Evolutionary conservation across 2,113 vertebrate genomes (phyloP), one percentile per base, ranked within the genome.

Genomic region (Chlorodrepanis virens): DNA sequence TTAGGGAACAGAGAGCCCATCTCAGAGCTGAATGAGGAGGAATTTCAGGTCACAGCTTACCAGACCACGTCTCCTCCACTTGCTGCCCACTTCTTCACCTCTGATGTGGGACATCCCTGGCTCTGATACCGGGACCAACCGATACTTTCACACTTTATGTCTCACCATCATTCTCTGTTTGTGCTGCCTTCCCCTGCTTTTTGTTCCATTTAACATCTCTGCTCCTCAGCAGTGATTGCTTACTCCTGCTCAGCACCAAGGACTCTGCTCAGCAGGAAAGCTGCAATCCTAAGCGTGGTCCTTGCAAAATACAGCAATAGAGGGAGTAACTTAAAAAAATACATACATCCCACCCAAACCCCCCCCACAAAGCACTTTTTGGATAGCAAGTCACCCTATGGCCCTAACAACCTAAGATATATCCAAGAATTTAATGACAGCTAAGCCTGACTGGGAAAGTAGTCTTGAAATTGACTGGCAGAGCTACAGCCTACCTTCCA

Each of bases 11-110:
- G 1, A 4, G 44, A 87, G 29, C 37, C 50, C 42, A 13, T 29
- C 47, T 72, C 1, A 0, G 33, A 50, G 45, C 6, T 19, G 37
- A 79, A 60, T 11, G 28, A 82, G 56, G 24, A 92, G 42, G 39
- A 82, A 67, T 84, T 86, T 64, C 68, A 87, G 82, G n/a, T 54
- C 44, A 64, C 61, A 87, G 22, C 12, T 77, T 31, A 88, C 29
- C 71, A 80, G 37, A 53, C 7, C 37, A 39, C 25, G 20, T 67
- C 49, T 76, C 27, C 29, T 81, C 25, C 40, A 44, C 28, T 61
- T 0, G 0, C 40, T 35, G 12, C 42, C 74, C 9, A 2, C 27
- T 74, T 28, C 39, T 42, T 45, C 35, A 25, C 4, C 21, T 81
- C 75, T 4, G 1, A 18, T 16, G 18, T 35, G 37, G 27, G 28